Base-by-base conservation (phyloP, 2,797 vertebrate species). In the Poeciliopsis paucimaculata region DNA sequence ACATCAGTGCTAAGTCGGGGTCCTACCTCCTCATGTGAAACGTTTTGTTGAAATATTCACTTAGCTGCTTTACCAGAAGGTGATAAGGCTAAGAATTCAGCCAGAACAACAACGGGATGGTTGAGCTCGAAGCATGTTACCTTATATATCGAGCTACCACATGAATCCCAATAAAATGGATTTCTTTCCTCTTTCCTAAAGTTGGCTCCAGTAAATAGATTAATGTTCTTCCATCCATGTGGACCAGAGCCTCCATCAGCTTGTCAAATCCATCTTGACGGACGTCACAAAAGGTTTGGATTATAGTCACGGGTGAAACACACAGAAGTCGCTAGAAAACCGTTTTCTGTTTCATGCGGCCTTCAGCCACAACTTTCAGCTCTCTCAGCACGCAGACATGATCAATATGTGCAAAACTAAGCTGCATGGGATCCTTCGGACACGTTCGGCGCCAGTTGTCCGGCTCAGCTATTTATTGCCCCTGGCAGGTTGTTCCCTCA, bases 401-500 rank as follows among this genome's bases (percentile, higher is more conserved):
- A 88, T 89, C 90, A 81, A 72, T 82, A 72, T 82, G 78, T 82
- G 34, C 77, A 78, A 70, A 20, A 46, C 53, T 81, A 81, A 85
- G 84, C 82, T 80, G 46, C 79, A 47, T n/a, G 72, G 66, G 49
- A 64, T 79, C 77, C 84, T 68, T 66, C 76, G 16, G 81, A 80
- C 73, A 49, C 85, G 84, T 80, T 90, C 85, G 90, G 90, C 86
- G 88, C 80, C 41, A 66, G 81, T 90, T 82, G 87, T 91, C 77
- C 84, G 71, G 83, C 79, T 46, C 72, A 87, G 71, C 81, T 90
- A 83, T 93, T 93, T 92, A 91, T 84, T 89, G 80, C 87, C 77
- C 84, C 53, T 43, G 79, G 70, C 79, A 76, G 77, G 87, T 87
- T 77, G 41, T 79, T 85, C 57, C 77, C 81, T 84, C 77, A 78